Evolutionary conservation across 2,113 vertebrate species (phyloP).

Genomic region (Daphoenositta chrysoptera): DNA sequence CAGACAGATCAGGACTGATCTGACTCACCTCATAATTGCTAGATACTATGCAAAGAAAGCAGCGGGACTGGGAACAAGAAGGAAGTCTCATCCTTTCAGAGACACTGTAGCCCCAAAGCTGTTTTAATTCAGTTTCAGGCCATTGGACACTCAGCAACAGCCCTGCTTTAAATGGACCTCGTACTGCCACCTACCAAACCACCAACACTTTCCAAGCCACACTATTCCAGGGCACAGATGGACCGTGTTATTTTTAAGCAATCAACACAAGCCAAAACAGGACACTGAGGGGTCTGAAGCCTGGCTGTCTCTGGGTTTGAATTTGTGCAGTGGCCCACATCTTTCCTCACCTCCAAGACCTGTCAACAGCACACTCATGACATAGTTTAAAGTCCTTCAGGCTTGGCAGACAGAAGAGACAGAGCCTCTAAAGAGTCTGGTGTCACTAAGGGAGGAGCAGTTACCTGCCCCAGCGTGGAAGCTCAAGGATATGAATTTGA

Average conservation of each 20-base stretch:
- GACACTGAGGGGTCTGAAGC: background rate
- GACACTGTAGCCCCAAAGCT: background rate
- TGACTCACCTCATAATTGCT: constrained; percentile 38
- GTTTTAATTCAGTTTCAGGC: background rate
- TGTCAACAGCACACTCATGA: background rate
- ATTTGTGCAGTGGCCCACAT: background rate
- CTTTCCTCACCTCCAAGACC: background rate
- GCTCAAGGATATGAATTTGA: background rate
- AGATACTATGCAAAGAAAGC: constrained; percentile 27
- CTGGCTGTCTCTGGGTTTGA: background rate
- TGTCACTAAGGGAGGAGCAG: background rate
- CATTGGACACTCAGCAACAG: background rate
- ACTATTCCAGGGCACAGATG: background rate
- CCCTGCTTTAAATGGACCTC: background rate
- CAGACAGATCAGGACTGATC: constrained; percentile 6
- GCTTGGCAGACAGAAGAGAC: background rate
- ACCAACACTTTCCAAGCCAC: background rate
- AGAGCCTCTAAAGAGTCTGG: background rate
- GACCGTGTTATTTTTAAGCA: background rate
- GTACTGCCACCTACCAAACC: background rate
- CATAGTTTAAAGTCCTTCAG: background rate
- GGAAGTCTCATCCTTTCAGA: background rate
- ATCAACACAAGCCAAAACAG: background rate
- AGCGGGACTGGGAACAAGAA: background rate
- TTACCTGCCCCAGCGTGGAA: background rate